Percentiles rank a stretch among this genome's conserved stretches.
These are phyloP conservation scores for Eciton burchellii DNA, from an alignment of 1,140 invertebrate genomes.

Conservation along the genomic window DNA sequence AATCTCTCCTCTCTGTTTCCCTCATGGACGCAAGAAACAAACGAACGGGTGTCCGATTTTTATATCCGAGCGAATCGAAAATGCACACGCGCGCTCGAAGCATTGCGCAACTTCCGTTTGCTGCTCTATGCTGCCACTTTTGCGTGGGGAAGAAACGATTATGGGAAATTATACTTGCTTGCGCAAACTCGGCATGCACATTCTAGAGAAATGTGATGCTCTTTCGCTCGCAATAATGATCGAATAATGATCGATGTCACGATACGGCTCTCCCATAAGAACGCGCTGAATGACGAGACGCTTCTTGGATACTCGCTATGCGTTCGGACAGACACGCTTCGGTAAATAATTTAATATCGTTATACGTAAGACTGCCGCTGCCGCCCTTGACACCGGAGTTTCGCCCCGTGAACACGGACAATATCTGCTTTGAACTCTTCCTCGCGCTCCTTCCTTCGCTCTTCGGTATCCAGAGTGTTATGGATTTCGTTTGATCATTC, in stretches of 20 bases:
- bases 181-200: constrained; percentile 19
- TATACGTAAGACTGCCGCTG: constrained; percentile 27
- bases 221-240: too few species aligned
- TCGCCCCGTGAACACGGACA: constrained; percentile 79
- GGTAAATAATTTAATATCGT: constrained; percentile 73
- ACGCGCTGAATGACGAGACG: background rate
- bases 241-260: constrained; percentile 4
- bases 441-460: too few species aligned
- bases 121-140: constrained; percentile 29
- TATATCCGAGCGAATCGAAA: constrained; percentile 42
- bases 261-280: background rate
- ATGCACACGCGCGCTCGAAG: background rate
- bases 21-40: background rate
- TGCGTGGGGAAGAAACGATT: constrained; percentile 42
- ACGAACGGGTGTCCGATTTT: constrained; percentile 26
- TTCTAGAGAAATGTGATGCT: constrained; percentile 26
- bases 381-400: constrained; percentile 81
- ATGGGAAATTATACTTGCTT: constrained; percentile 44
- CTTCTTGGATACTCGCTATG: background rate
- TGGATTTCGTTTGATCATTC: constrained; percentile 59
- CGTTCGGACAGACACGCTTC: constrained; percentile 54
- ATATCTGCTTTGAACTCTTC: constrained; percentile 78
- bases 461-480: constrained; percentile 55
- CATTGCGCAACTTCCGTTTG: constrained; percentile 43
- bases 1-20: background rate